Percentiles rank a stretch among this genome's conserved stretches.
These are phyloP conservation scores for Acrocyrtus sp. DNA, from an alignment of 2,888 invertebrate species.

Conservation along the genomic window DNA sequence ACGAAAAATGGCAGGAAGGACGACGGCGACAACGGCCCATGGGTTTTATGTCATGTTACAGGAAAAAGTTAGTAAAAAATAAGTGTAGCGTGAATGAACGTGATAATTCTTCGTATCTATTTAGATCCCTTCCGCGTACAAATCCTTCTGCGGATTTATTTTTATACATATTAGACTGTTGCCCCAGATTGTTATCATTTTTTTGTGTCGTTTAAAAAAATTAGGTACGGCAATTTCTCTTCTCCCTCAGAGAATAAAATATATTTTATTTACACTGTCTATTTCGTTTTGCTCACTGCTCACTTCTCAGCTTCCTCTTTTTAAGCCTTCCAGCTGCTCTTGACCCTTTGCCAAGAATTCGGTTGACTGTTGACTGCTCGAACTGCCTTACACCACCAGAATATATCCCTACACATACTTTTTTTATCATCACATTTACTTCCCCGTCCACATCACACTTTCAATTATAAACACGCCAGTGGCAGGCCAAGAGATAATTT, in stretches of 20 bases:
- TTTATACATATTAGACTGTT: not conserved
- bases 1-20: not conserved
- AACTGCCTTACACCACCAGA: no score
- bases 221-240: no score
- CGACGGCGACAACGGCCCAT: not conserved
- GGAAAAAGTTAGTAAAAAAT: not conserved
- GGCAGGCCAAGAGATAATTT: not conserved
- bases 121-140: not conserved
- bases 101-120: conserved; percentile 5
- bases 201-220: no score
- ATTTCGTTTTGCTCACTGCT: not conserved
- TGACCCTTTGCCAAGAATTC: conserved; percentile 45
- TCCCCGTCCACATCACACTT: not conserved
- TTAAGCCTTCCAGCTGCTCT: conserved; percentile 38
- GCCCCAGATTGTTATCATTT: no score
- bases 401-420: no score
- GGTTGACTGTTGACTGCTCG: no score
- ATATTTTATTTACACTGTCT: not conserved
- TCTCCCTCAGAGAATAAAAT: no score
- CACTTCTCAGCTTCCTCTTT: not conserved
- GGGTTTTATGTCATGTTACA: not conserved
- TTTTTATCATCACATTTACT: not conserved
- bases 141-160: not conserved
- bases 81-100: not conserved
- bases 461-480: not conserved